Conservation (phyloP, 2,797 vertebrate genomes). For the Chaetophractus vellerosus region DNA sequence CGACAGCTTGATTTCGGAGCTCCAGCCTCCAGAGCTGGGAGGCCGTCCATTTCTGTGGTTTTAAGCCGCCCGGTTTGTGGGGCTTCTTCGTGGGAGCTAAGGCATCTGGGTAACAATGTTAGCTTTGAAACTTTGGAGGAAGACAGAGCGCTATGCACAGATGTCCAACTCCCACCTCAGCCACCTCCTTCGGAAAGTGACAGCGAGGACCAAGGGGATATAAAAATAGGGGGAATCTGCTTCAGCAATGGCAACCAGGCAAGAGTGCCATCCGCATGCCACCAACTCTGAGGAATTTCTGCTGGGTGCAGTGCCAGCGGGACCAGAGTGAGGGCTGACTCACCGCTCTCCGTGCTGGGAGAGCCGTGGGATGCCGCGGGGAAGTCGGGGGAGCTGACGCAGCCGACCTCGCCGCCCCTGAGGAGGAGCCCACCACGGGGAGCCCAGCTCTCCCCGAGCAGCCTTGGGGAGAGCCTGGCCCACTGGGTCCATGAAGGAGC, state of each 20-base stretch:
- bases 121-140: slow-evolving; percentile 66
- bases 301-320: slow-evolving; percentile 70
- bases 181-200: slow-evolving; percentile 82
- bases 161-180: slow-evolving; percentile 83
- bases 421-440: not conserved
- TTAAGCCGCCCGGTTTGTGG: too few species aligned
- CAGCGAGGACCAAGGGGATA: slow-evolving; percentile 76
- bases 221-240: slow-evolving; percentile 82
- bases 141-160: slow-evolving; percentile 70
- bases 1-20: too few species aligned
- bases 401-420: not conserved
- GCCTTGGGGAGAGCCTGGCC: not conserved
- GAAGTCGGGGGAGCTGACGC: not conserved
- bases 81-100: too few species aligned
- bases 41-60: too few species aligned
- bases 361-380: not conserved
- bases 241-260: slow-evolving; percentile 65
- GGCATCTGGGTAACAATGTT: not conserved
- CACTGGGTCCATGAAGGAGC: not conserved
- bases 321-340: slow-evolving; percentile 83
- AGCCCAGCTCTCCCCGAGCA: not conserved
- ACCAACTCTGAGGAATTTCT: slow-evolving; percentile 85
- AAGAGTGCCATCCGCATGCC: slow-evolving; percentile 71
- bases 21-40: too few species aligned
- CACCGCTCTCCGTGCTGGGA: slow-evolving; percentile 74